phyloP scores from a whole-genome alignment of 2,113 vertebrate genomes.

The Ctenodactylus gundi region DNA sequence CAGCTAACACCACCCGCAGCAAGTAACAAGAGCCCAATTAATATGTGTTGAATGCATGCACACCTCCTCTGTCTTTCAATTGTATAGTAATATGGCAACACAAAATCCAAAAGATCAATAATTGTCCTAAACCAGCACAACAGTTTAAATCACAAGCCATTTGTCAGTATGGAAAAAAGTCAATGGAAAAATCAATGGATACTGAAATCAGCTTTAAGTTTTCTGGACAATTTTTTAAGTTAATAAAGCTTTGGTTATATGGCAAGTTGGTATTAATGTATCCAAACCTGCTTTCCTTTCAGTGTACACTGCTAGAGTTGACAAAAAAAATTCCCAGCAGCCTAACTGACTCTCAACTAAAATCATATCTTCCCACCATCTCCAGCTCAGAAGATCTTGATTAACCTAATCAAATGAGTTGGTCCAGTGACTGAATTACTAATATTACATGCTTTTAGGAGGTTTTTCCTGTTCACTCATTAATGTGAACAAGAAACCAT shows the following conservation, averaged over 20 bases:
- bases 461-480: background rate
- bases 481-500: background rate
- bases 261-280: background rate
- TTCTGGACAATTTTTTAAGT: background rate
- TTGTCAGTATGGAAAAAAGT: background rate
- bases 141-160: background rate
- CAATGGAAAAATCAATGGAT: background rate
- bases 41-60: background rate
- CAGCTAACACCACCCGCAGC: background rate
- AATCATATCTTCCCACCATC: background rate
- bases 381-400: background rate
- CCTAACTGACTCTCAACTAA: background rate
- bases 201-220: background rate
- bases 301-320: background rate
- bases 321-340: background rate
- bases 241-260: background rate
- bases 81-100: background rate
- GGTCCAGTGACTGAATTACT: background rate
- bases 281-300: background rate
- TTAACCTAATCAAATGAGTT: background rate
- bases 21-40: background rate
- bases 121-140: background rate
- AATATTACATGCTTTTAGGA: background rate
- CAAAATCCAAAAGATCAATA: background rate
- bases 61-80: background rate